A percentile compares a stretch with the other conserved stretches of the same genome.
These are phyloP conservation scores for Drosophila pruinosa DNA, from an alignment of 1,140 invertebrate genomes.

Conservation along the genomic window DNA sequence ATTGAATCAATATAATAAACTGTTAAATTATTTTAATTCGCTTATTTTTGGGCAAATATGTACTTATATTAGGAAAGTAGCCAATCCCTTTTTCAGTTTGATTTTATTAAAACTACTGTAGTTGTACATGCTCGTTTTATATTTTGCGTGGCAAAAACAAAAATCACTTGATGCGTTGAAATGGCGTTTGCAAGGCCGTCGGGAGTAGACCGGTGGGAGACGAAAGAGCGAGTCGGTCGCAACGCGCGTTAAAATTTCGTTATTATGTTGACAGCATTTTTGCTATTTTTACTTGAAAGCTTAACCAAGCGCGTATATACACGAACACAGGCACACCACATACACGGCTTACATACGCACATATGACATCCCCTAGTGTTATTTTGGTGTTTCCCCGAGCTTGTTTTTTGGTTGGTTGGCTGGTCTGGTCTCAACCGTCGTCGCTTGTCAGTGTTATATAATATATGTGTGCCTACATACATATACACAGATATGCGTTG, in stretches of 20 bases:
- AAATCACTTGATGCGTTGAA: constrained; percentile 54
- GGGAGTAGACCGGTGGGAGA: constrained; percentile 13
- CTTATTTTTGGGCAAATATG: too few species aligned
- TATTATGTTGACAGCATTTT: constrained; percentile 81
- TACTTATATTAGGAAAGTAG: background rate
- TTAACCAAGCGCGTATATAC: constrained; percentile 64
- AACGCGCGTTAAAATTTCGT: constrained; percentile 79
- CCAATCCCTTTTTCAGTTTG: background rate
- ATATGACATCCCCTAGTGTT: constrained; percentile 65
- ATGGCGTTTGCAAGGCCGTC: constrained; percentile 44
- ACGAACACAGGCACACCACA: constrained; percentile 16
- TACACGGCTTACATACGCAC: constrained; percentile 20
- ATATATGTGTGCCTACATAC: background rate
- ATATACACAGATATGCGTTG: constrained; percentile 54
- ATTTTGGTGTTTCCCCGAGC: constrained; percentile 77
- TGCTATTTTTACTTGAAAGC: constrained; percentile 81
- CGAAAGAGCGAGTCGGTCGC: constrained; percentile 40
- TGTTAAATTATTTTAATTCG: too few species aligned
- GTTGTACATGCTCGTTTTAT: background rate
- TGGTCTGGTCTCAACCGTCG: constrained; percentile 51
- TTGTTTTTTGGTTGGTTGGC: constrained; percentile 79
- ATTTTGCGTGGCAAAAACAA: constrained; percentile 14
- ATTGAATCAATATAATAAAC: too few species aligned
- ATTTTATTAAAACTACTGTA: background rate
- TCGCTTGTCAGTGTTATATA: constrained; percentile 74